Evolutionary conservation across 2,888 invertebrate species (phyloP).

Genomic region (Adelognathus sp.): DNA sequence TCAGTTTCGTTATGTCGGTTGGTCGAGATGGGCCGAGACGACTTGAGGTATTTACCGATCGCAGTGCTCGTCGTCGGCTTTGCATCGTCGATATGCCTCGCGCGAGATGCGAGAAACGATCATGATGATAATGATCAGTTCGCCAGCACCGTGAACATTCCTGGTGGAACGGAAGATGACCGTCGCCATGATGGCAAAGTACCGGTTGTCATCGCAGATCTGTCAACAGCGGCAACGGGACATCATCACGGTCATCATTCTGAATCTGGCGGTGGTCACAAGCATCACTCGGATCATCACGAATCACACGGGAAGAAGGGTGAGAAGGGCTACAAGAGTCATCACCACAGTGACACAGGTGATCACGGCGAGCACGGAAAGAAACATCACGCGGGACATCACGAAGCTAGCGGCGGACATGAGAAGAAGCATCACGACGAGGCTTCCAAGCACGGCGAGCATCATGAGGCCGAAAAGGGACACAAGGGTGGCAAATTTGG

Average conservation of each 20-base stretch:
- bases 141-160: neutral
- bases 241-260: slow-evolving; percentile 58
- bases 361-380: slow-evolving; percentile 84
- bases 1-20: slow-evolving; percentile 68
- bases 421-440: slow-evolving; percentile 86
- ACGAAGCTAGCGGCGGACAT: slow-evolving; percentile 85
- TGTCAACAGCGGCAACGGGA: slow-evolving; percentile 51
- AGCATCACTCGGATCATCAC: slow-evolving; percentile 87
- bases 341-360: slow-evolving; percentile 88
- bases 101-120: slow-evolving; percentile 62
- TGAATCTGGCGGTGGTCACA: slow-evolving; percentile 86
- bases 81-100: slow-evolving; percentile 58
- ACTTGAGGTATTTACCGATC: slow-evolving; percentile 38
- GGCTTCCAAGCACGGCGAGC: slow-evolving; percentile 85
- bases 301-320: slow-evolving; percentile 89
- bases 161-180: neutral
- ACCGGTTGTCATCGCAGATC: slow-evolving; percentile 26
- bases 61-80: slow-evolving; percentile 54
- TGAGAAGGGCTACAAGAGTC: slow-evolving; percentile 89
- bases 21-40: slow-evolving; percentile 67
- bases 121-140: too few relatives aligned
- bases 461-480: slow-evolving; percentile 86
- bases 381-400: slow-evolving; percentile 84
- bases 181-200: neutral
- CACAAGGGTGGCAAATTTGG: slow-evolving; percentile 87